A percentile compares a stretch with the other conserved stretches of the same genome.
Evolutionary conservation across 2,113 vertebrate species (phyloP).

Genomic region (Paedocypris sp.): DNA sequence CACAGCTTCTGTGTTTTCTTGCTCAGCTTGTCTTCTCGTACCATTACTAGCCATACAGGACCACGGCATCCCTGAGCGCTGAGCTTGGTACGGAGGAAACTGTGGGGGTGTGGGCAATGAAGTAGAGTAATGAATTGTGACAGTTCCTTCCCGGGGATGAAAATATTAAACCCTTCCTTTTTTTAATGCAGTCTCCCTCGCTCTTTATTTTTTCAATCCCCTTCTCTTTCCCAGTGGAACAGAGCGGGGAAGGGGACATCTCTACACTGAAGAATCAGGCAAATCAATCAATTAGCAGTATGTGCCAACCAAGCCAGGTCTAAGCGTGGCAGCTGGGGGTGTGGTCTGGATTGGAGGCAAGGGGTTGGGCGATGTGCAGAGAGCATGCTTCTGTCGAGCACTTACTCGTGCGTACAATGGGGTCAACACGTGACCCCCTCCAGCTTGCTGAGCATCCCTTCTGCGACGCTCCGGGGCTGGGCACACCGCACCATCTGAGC

Average conservation of each 20-base stretch:
- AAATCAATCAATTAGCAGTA: constrained; percentile 52
- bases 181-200: constrained; percentile 32
- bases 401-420: constrained; percentile 61
- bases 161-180: constrained; percentile 52
- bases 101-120: constrained; percentile 16
- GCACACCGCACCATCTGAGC: constrained; percentile 47
- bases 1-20: constrained; percentile 23
- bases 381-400: constrained; percentile 27
- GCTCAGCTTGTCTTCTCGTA: not conserved
- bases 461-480: constrained; percentile 44
- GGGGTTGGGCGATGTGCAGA: constrained; percentile 2
- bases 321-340: constrained; percentile 24
- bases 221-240: constrained; percentile 16
- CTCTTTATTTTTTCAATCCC: not conserved
- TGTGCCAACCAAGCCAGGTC: constrained; percentile 37
- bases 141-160: constrained; percentile 45
- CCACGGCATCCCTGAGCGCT: constrained; percentile 11
- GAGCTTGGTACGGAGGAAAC: not conserved
- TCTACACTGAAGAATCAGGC: constrained; percentile 34
- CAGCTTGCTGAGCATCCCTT: constrained; percentile 43
- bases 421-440: constrained; percentile 64
- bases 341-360: constrained; percentile 12
- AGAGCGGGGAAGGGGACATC: constrained; percentile 23
- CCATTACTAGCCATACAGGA: not conserved
- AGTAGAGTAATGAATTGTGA: constrained; percentile 50